Evolutionary conservation across 1,140 invertebrate genomes (phyloP).

Genomic region (Philotrypesis tridentata): DNA sequence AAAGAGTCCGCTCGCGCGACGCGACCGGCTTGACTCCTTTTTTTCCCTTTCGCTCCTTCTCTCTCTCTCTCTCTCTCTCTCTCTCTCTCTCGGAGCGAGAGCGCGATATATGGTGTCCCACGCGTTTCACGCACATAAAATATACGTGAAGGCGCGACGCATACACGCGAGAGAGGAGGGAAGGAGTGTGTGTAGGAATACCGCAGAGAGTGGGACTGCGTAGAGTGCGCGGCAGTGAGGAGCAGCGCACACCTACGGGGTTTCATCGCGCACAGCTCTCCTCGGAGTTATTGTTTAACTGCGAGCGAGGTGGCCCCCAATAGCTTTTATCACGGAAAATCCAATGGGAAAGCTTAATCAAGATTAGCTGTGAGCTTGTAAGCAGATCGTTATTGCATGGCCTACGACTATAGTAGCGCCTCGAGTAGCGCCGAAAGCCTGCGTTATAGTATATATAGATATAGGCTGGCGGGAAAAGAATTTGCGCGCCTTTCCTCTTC

Average conservation of each 20-base stretch:
- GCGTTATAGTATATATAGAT: background rate
- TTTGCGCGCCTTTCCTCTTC: constrained; percentile 13
- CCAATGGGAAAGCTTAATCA: no score
- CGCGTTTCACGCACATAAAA: constrained; percentile 50
- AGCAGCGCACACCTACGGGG: background rate
- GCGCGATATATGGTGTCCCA: constrained; percentile 48
- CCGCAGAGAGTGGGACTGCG: background rate
- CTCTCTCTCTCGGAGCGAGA: constrained; percentile 31
- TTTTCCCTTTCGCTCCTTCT: constrained; percentile 9
- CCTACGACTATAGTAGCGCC: constrained; percentile 12
- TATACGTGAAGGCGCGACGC: constrained; percentile 35
- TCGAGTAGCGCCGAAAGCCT: constrained; percentile 36
- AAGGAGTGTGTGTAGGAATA: background rate
- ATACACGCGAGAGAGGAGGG: background rate
- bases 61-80: constrained; percentile 22
- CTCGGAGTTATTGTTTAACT: background rate
- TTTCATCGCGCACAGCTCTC: no score
- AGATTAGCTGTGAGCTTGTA: background rate
- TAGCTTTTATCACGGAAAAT: no score
- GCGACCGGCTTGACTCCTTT: constrained; percentile 51
- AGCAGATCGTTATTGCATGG: background rate
- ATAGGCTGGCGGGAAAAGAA: constrained; percentile 8
- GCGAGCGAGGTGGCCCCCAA: no score
- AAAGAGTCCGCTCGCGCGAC: constrained; percentile 52
- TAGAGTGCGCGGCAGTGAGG: background rate